Evolutionary conservation across 2,888 invertebrate species (phyloP).

Genomic region (Rhopalosiphum nymphaeae): DNA sequence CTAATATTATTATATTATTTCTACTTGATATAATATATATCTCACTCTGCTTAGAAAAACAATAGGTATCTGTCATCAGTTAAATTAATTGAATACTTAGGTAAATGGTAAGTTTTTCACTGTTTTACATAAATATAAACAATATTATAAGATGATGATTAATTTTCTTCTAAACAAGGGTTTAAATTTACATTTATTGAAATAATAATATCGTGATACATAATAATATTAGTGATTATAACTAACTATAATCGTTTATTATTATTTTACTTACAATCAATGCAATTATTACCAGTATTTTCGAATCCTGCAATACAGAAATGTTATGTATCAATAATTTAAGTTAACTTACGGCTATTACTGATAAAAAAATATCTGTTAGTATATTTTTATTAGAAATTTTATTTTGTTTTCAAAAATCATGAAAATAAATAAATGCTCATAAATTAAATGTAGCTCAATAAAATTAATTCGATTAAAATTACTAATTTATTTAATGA

Average conservation of each 20-base stretch:
- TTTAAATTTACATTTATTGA: background rate
- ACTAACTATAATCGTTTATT: background rate
- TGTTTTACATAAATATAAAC: background rate
- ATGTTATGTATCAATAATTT: background rate
- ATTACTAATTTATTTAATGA: background rate
- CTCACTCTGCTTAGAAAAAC: background rate
- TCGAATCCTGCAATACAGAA: background rate
- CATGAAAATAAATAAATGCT: background rate
- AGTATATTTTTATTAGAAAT: background rate
- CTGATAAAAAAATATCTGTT: background rate
- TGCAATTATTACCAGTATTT: background rate
- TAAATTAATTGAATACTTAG: background rate
- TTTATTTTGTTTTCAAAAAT: background rate
- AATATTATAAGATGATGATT: background rate
- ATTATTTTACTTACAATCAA: background rate
- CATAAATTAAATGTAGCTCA: background rate
- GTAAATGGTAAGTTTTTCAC: background rate
- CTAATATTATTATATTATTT: background rate
- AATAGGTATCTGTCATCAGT: background rate
- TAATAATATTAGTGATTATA: background rate
- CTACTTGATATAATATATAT: background rate
- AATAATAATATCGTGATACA: background rate
- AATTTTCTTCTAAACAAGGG: background rate
- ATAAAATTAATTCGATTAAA: background rate
- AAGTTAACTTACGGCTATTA: background rate